Evolutionary conservation across 2,888 invertebrate species (phyloP), one percentile per base, ranked within the genome.

Genomic region (Spodoptera picta): DNA sequence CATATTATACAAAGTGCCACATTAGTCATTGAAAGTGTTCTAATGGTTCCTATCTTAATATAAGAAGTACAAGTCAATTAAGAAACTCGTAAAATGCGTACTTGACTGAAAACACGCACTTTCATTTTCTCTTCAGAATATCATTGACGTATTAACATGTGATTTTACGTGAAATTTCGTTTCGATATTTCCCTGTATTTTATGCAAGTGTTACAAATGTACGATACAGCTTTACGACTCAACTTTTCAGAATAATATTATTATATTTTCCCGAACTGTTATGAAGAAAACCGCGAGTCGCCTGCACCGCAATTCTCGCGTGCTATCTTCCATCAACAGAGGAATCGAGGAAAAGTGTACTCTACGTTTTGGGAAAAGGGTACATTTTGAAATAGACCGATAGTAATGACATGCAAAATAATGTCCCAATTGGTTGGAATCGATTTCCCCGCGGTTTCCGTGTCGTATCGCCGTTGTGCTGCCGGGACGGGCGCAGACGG

Each of bases 401-500:
- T 24, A 52, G 51, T 79, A 58, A 75, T 75, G 60, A 23, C 60
- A 74, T 74, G 79, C 75, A 79, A 70, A 79, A 79, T 73, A 71
- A 72, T 64, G 86, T 87, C 84, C 86, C 77, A 87, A 85, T 87
- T 87, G 68, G 68, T 74, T 31, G 53, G 55, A 75, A 88, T 91
- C 89, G 89, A 90, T 90, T 88, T 86, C 83, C 84, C 77, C 80
- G 71, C 69, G 65, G 76, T 81, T 87, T 86, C 81, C 84, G 88
- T 86, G 86, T 68, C 73, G 66, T 57, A 24, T 43, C 62, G 66
- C 52, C 65, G 75, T 64, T 64, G 27, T 27, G 27, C 27, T 3
- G 27, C 27, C 27, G 72, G 65, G 61, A 57, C 59, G 69, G 70
- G 36, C 36, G 36, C 36, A 19, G 61, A 57, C 59, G 69, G 70